Conservation (phyloP, 2,888 invertebrate genomes). For the Acanthopleura granulata region DNA sequence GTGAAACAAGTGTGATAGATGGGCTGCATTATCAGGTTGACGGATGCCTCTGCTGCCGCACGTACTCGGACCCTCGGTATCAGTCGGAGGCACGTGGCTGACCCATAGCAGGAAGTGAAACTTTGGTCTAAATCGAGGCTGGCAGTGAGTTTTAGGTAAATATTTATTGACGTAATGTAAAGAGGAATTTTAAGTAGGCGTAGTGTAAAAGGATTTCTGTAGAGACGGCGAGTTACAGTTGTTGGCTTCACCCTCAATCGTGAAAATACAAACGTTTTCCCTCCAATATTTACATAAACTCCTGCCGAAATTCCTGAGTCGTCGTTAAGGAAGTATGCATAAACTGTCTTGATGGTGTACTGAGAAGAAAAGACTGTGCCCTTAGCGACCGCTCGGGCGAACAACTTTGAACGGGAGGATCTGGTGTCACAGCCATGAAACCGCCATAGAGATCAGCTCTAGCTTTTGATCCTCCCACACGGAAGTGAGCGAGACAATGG, state of each 20-base stretch:
- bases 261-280: background rate
- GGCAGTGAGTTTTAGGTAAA: background rate
- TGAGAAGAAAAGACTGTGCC: background rate
- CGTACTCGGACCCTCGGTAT: background rate
- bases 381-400: background rate
- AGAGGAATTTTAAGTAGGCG: background rate
- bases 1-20: background rate
- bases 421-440: background rate
- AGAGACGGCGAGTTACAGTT: no score
- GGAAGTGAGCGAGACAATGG: constrained; percentile 6
- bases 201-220: background rate
- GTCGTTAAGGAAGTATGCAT: background rate
- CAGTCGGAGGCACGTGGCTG: background rate
- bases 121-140: background rate
- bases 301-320: background rate
- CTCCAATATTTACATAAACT: background rate
- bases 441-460: background rate
- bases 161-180: background rate
- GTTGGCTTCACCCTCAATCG: no score
- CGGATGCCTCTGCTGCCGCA: background rate
- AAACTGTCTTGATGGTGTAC: background rate
- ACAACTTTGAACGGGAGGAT: background rate
- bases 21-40: background rate
- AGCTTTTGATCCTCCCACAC: constrained; percentile 3
- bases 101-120: background rate